Percentiles rank a stretch among this genome's conserved stretches.
Conservation (phyloP, 2,888 invertebrate genomes). For the Bombyx huttoni region DNA sequence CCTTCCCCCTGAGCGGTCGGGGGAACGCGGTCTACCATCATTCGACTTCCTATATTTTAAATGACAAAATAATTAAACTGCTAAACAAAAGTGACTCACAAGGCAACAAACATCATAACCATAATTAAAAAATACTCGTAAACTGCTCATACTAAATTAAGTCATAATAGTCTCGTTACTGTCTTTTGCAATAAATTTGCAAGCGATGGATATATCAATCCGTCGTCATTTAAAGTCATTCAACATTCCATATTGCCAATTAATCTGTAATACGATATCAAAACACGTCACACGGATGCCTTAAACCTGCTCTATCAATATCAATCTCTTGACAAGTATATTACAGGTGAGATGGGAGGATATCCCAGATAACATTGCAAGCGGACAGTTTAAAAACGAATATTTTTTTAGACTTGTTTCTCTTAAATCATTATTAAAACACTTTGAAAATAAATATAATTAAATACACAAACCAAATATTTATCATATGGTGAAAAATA, state of each 20-base stretch:
- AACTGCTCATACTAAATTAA: background rate
- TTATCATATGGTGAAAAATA: too few relatives aligned
- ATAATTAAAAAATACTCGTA: background rate
- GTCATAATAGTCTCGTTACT: background rate
- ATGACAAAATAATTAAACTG: too few relatives aligned
- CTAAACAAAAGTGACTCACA: background rate
- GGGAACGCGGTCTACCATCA: too few relatives aligned
- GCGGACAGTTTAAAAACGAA: too few relatives aligned
- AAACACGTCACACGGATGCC: constrained; percentile 18
- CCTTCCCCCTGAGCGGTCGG: too few relatives aligned
- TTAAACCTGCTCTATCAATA: constrained; percentile 30
- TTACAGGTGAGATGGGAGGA: constrained; percentile 11
- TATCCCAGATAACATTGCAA: background rate
- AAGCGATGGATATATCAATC: background rate
- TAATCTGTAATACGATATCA: constrained; percentile 28
- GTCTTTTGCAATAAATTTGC: background rate
- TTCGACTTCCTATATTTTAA: too few relatives aligned
- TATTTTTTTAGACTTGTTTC: too few relatives aligned
- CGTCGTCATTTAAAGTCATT: constrained; percentile 27
- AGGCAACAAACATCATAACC: background rate
- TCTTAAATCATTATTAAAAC: too few relatives aligned
- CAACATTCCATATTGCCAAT: constrained; percentile 30
- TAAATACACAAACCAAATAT: too few relatives aligned
- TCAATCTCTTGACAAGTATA: constrained; percentile 36
- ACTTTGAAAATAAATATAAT: too few relatives aligned